Base-by-base conservation (phyloP, 2,888 invertebrate genomes). In the Drosophila anomelani region DNA sequence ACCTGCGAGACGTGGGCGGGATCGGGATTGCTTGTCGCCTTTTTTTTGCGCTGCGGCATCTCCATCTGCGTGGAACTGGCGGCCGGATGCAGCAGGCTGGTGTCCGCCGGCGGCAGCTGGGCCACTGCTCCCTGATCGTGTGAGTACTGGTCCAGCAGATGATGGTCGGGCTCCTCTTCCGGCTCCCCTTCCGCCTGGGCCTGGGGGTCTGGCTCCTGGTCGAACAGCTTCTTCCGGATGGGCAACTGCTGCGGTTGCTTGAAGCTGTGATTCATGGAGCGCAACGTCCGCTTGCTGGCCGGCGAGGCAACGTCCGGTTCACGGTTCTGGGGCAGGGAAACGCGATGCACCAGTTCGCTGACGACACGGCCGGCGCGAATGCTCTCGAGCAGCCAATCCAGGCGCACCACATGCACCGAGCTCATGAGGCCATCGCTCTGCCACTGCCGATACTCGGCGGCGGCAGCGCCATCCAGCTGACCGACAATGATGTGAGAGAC, bases 401-500 rank as follows among this genome's bases (percentile, higher is more conserved):
- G 91, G 20, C 93, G 94, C 5, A 98, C 95, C 44, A 96, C 92
- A 58, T 91, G 88, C 4, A 86, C 85, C 4, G 78, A 85, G 53
- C 81, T 64, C 9, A 89, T 71, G 0, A 90, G 59, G 0, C 86
- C 90, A 29, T 91, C 88, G 6, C 70, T 74, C 57, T 91, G 88
- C 88, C 92, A 91, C 59, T 83, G 53, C 4, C 93, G 93, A 0
- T 94, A 89, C 79, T 95, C 95, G 3, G 85, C 85, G 13, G 49
- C 49, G 7, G 49, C 49, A 32, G 20, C 51, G 34, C 93, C 92
- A 10, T 93, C 90, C 9, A 94, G 91, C 74, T 95, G 94, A 0
- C 95, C 96, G 4, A 96, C 94, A 39, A 98, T 94, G 4, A 96
- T 95, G 92, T 98, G 98, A 1, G 97, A 96, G 3, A 97, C 93